Conservation (phyloP, 2,797 vertebrate species). For the Furcifer pardalis region DNA sequence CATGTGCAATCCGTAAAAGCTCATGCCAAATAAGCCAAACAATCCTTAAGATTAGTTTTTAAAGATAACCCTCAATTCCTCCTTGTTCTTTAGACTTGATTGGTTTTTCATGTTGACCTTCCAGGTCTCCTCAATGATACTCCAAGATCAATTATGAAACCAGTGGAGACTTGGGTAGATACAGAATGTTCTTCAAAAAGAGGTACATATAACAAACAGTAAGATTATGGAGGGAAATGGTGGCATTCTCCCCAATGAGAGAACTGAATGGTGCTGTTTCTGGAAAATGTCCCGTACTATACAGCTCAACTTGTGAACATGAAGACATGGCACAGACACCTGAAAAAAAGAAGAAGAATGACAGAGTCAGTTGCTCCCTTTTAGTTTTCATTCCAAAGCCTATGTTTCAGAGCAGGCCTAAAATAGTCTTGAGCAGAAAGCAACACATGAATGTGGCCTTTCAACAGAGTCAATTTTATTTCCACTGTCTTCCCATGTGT, state of each 20-base stretch:
- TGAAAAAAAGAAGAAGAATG: background rate
- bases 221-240: background rate
- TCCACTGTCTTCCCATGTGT: background rate
- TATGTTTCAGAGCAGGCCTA: background rate
- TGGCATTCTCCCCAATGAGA: background rate
- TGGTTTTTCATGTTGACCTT: background rate
- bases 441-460: background rate
- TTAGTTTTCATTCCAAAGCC: background rate
- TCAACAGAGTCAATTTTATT: slow-evolving; percentile 4
- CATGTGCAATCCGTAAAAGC: no score
- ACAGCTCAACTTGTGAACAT: background rate
- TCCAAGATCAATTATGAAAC: no score
- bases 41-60: no score
- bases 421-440: background rate
- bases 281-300: background rate
- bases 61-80: no score
- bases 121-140: background rate
- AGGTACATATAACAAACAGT: background rate
- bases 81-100: background rate
- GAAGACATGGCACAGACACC: background rate
- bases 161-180: background rate
- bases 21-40: no score
- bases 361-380: background rate
- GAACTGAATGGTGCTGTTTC: background rate
- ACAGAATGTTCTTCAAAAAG: background rate